Evolutionary conservation across 2,888 invertebrate genomes (phyloP), one percentile per base, ranked within the genome.

Genomic region (Gryllus longicercus): DNA sequence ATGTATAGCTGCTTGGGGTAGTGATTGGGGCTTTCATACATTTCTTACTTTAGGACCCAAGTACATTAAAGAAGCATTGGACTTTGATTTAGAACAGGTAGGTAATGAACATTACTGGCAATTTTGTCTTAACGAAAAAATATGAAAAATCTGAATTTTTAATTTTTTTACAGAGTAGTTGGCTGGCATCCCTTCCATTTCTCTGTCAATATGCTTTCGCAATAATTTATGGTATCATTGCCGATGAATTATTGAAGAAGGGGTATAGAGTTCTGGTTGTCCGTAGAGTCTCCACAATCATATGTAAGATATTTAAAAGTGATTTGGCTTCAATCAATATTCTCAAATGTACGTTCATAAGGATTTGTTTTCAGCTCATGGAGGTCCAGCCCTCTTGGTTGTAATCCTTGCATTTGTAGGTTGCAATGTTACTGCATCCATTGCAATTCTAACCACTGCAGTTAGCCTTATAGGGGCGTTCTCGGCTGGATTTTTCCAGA

Each of bases 11-110:
- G 85, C 85, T 78, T 82, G 85, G 50, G 85, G 85, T 11, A 85
- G 85, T 80, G 85, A 86, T 79, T 86, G 86, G 86, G 85, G 86
- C n/a, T 86, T 85, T 82, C 85, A 86, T 80, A 85, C 85, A 11
- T 84, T 87, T 74, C 83, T 86, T n/a, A 86, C 85, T 14, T 84
- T 86, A 75, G 83, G 85, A 50, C 86, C 86, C 16, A 86, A 85
- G 18, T 87, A 86, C 81, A 83, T 86, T 82, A 84, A 85, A 25
- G 84, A 84, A 74, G 84, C 86, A 21, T 83, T 86, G 21, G 85
- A 85, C 51, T 86, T 85, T 81, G 82, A 85, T 78, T 83, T 86
- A 38, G 83, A 84, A 78, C 82, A 84, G 82, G 86, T 86, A 82
- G 83, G 82, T 76, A 18, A 38, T 38, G 38, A 38, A 38, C 5